phyloP scores from a whole-genome alignment of 2,113 vertebrate genomes.

The Chiloscyllium plagiosum region DNA sequence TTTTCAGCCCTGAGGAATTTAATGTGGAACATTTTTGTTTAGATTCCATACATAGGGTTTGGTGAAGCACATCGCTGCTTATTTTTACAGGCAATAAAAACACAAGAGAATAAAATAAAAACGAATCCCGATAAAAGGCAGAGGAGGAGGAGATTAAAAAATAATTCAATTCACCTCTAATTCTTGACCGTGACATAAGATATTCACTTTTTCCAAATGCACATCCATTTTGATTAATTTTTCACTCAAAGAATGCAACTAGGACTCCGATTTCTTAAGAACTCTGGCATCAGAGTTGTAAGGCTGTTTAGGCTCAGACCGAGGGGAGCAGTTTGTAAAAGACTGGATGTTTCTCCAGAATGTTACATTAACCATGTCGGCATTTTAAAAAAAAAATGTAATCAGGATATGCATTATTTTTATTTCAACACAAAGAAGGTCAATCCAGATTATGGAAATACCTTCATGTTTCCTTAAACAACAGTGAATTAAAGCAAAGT shows the following conservation, averaged over 20 bases:
- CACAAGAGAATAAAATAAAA: no score
- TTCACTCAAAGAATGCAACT: not conserved
- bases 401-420: not conserved
- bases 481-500: not conserved
- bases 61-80: no score
- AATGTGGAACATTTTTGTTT: no score
- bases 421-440: not conserved
- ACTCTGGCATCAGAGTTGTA: not conserved
- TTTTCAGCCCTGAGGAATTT: no score
- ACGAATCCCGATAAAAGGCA: no score
- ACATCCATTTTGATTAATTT: not conserved
- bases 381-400: not conserved
- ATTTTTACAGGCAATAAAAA: no score
- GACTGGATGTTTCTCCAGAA: not conserved
- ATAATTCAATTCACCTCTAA: no score
- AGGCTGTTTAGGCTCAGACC: not conserved
- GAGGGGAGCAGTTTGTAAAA: not conserved
- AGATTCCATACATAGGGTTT: no score
- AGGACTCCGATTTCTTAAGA: not conserved
- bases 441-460: not conserved
- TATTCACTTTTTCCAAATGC: not conserved
- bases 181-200: no score
- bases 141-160: no score
- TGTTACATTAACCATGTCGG: not conserved
- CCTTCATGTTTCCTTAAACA: not conserved